Evolutionary conservation across 2,888 invertebrate genomes (phyloP).

Genomic region (Lasioglossum figueresi): DNA sequence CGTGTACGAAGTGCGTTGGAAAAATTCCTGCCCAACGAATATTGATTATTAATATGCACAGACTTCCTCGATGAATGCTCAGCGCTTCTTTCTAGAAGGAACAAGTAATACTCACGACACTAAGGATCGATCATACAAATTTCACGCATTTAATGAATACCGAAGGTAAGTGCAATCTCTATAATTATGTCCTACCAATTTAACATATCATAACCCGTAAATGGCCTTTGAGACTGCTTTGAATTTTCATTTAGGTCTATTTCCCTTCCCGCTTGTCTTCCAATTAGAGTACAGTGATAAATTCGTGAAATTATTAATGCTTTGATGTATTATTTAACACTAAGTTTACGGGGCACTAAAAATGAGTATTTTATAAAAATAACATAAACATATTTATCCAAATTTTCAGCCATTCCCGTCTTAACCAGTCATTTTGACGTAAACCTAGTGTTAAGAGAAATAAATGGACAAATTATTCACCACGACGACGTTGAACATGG

Average conservation of each 20-base stretch:
- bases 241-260: not conserved
- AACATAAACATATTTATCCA: no score
- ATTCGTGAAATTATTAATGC: not conserved
- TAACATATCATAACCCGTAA: not conserved
- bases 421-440: no score
- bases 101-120: not conserved
- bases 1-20: not conserved
- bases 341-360: no score
- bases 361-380: no score
- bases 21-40: not conserved
- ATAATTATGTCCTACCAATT: not conserved
- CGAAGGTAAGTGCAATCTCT: not conserved
- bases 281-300: not conserved
- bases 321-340: not conserved
- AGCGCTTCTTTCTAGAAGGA: not conserved
- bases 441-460: not conserved
- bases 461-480: not conserved
- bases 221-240: not conserved
- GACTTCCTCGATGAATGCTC: not conserved
- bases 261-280: not conserved
- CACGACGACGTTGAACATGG: no score
- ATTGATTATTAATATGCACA: not conserved
- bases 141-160: not conserved
- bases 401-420: no score
- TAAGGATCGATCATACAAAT: not conserved